These are phyloP conservation scores for Anolis sagrei DNA, from an alignment of 2,113 vertebrate species.

Conservation along the genomic window DNA sequence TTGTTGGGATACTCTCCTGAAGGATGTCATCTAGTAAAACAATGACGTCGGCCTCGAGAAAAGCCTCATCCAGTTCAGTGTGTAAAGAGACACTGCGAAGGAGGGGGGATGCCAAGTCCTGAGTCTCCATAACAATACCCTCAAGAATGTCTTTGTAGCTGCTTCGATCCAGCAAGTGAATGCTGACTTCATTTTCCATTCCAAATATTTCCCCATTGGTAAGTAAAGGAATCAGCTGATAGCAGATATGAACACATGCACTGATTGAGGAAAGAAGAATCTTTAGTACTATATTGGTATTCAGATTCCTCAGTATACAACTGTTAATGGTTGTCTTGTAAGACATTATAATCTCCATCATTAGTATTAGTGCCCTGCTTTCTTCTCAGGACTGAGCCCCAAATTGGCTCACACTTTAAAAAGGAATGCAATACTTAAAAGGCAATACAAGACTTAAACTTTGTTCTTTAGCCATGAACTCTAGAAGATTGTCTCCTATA, in stretches of 20 bases:
- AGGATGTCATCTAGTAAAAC: conserved; percentile 84
- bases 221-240: conserved; percentile 83
- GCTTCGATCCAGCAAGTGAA: conserved; percentile 83
- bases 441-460: not conserved
- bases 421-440: too few relatives aligned
- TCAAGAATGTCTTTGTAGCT: conserved; percentile 65
- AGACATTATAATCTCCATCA: not conserved
- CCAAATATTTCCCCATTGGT: conserved; percentile 82
- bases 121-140: conserved; percentile 72
- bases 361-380: too few relatives aligned
- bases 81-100: conserved; percentile 80
- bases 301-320: not conserved
- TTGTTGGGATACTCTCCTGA: conserved; percentile 27
- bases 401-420: too few relatives aligned
- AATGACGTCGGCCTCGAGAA: conserved; percentile 81
- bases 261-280: conserved; percentile 69
- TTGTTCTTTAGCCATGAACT: too few relatives aligned
- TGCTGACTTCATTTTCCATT: conserved; percentile 71
- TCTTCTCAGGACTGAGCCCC: too few relatives aligned
- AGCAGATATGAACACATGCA: conserved; percentile 78
- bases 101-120: conserved; percentile 79
- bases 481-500: not conserved
- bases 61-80: conserved; percentile 76
- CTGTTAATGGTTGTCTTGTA: not conserved
- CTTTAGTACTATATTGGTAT: not conserved